Base-by-base conservation (phyloP, 2,888 invertebrate genomes). In the Phyto melanocephala region DNA sequence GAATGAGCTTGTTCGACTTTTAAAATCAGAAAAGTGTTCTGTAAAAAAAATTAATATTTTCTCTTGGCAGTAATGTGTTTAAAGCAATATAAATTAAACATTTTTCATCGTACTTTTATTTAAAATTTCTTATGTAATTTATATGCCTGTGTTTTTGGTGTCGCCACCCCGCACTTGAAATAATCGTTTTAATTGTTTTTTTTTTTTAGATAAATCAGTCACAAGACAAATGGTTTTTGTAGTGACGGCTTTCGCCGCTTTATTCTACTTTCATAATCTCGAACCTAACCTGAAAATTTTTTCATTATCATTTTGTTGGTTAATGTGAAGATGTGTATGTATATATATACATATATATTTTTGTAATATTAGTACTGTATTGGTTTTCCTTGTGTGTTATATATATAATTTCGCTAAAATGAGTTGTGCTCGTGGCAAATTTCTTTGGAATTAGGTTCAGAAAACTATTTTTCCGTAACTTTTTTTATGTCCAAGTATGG, bases 211-310 rank as follows among this genome's bases (percentile, higher is more conserved):
- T 24, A 52, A 70, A 71, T 54, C 63, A 67, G 81, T 83, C 85
- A 84, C 84, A 84, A 84, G 81, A 71, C 67, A 79, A 71, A 71
- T 67, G n/a, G 40, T 10, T 58, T 58, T 35, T 54, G 22, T 42
- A 15, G 13, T 20, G 20, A 52, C 52, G 50, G 20, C 45, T 40
- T 37, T 54, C 5, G 47, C 47, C 33, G 71, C 62, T 58, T 22
- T 68, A 76, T 80, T 82, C 52, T 71, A 78, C 80, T 80, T 81
- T 85, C 76, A 81, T 82, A 85, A 82, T 83, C 50, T 72, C 20
- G 42, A 50, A 77, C 81, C 75, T 85, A 85, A 85, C 85, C 85
- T 85, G 76, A 70, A 85, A 85, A 54, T 54, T 11, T 56, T 77
- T 77, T 76, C 74, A 74, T 78, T 74, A 68, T 58, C 76, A 77